Conservation (phyloP, 2,113 vertebrate species). For the Scytalopus superciliaris region DNA sequence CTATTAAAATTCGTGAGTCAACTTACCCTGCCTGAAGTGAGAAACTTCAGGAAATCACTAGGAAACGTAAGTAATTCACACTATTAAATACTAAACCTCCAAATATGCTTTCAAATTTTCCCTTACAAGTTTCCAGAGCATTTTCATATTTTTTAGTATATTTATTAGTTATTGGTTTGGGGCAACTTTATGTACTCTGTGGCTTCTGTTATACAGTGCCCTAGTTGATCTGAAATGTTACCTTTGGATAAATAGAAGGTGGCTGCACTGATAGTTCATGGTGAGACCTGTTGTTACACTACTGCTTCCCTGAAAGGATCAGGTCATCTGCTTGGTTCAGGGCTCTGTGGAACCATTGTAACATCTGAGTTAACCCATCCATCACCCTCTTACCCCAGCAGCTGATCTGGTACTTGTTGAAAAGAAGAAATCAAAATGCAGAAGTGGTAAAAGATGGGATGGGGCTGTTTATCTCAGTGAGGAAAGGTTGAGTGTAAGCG, state of each 20-base stretch:
- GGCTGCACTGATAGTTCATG: background rate
- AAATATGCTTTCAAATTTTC: background rate
- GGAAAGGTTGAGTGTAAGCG: background rate
- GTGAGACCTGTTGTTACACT: background rate
- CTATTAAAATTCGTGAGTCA: background rate
- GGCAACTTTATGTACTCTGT: background rate
- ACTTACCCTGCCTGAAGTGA: background rate
- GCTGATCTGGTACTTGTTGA: background rate
- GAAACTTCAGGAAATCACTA: background rate
- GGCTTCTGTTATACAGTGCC: background rate
- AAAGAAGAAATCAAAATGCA: background rate
- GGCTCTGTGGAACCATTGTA: background rate
- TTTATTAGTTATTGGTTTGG: background rate
- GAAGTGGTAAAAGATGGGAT: background rate
- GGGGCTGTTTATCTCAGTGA: background rate
- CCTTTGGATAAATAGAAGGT: background rate
- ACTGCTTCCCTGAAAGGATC: background rate
- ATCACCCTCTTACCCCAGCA: background rate
- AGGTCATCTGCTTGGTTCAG: background rate
- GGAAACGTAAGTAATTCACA: background rate
- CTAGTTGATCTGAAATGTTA: background rate
- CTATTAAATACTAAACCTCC: background rate
- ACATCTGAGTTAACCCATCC: rapidly evolving
- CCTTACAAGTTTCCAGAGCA: background rate
- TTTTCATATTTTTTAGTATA: rapidly evolving